phyloP scores from a whole-genome alignment of 2,797 vertebrate genomes.

The Acropternis orthonyx region DNA sequence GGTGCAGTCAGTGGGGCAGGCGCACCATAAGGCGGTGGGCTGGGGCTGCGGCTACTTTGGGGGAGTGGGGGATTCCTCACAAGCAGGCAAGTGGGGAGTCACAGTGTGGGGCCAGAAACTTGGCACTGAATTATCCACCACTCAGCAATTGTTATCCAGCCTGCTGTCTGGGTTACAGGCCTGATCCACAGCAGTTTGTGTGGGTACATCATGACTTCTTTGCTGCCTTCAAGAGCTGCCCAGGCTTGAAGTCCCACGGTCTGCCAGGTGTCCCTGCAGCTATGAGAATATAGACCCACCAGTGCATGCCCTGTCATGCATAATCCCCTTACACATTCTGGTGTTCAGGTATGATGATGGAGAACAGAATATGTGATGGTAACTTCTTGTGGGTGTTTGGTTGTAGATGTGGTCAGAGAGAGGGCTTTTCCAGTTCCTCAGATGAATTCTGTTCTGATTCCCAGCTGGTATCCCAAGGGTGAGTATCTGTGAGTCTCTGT shows the following conservation, averaged over 20 bases:
- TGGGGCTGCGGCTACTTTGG: neutral
- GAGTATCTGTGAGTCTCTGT: neutral
- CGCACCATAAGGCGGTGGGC: neutral
- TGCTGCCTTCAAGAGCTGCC: neutral
- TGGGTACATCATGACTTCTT: too few species aligned
- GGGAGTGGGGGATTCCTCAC: neutral
- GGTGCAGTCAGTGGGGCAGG: neutral
- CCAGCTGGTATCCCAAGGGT: neutral
- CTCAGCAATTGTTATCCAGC: accelerated
- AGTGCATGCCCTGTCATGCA: neutral
- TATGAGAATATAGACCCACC: neutral
- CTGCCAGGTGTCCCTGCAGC: neutral
- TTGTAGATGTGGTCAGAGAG: neutral
- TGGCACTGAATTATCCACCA: neutral
- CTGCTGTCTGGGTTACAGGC: neutral
- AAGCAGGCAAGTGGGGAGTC: neutral
- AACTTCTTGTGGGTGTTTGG: neutral
- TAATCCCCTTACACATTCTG: neutral
- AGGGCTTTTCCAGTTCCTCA: neutral
- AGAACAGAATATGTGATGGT: neutral
- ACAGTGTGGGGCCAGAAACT: neutral
- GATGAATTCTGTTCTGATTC: neutral
- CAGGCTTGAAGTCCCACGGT: neutral
- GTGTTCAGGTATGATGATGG: neutral
- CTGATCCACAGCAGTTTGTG: neutral